phyloP scores from a whole-genome alignment of 2,113 vertebrate genomes.

The Halcyon malimbica region DNA sequence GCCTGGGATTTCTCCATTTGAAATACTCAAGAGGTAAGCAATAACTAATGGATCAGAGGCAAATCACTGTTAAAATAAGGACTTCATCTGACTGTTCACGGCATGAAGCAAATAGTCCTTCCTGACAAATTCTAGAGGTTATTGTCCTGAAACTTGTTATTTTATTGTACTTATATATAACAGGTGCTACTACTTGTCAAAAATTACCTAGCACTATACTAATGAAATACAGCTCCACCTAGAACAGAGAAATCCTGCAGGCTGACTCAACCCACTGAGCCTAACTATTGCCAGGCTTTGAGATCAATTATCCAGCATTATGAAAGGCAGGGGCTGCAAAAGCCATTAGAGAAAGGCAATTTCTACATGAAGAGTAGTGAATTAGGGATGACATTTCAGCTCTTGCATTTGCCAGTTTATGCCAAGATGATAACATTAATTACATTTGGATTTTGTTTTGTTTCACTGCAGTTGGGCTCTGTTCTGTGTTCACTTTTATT shows the following conservation, averaged over 20 bases:
- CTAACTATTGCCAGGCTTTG: neutral
- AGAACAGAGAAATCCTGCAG: conserved; percentile 33
- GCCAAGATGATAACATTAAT: conserved; percentile 62
- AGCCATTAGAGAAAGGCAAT: conserved; percentile 59
- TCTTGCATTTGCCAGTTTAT: conserved; percentile 55
- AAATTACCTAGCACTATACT: neutral
- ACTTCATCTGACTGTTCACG: neutral
- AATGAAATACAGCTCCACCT: neutral
- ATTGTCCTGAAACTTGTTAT: neutral
- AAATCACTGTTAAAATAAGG: neutral
- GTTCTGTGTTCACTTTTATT: conserved; percentile 46
- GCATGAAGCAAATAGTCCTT: neutral
- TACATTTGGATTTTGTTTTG: conserved; percentile 64
- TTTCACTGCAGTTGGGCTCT: conserved; percentile 46
- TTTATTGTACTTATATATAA: neutral
- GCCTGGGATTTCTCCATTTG: neutral
- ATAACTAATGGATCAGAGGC: neutral
- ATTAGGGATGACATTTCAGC: conserved; percentile 67
- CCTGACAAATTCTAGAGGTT: neutral
- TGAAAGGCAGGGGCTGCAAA: conserved; percentile 41
- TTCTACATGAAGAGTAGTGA: conserved; percentile 24
- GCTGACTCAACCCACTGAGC: neutral
- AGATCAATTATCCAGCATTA: conserved; percentile 58
- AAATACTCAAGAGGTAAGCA: neutral
- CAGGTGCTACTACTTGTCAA: neutral